Evolutionary conservation across 2,888 invertebrate genomes (phyloP), one percentile per base, ranked within the genome.

Genomic region (Tetramorium bicarinatum): DNA sequence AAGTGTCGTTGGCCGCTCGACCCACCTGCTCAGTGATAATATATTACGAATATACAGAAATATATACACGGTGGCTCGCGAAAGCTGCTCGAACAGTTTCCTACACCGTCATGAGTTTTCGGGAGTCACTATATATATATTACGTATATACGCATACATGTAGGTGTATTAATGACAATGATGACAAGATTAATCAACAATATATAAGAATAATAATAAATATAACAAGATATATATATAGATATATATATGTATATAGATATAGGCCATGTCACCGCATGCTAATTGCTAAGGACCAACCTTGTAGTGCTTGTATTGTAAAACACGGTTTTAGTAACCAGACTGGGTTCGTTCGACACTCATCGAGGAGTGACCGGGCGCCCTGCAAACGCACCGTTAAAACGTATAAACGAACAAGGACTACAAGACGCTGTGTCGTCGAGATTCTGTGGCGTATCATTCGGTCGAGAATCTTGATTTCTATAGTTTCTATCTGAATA

Each of bases 241-340:
- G 52, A 76, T 75, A 80, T 77, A 56, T 80, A 85, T 85, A 56
- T 81, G 75, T 85, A 91, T 89, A 92, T 91, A 92, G 89, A 93
- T 91, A 94, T 93, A 94, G 94, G 94, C 94, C 94, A 94, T 93
- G 93, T 94, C 94, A 94, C 94, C 94, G 92, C 95, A 95, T 95
- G 95, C 95, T 95, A 95, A 92, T 95, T 94, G 93, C 94, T 95
- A 94, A 95, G 93, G 94, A 95, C 95, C 95, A 95, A 95, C 95
- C 95, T 95, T 95, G 94, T 93, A 94, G 94, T 91, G 93, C 94
- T 94, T 94, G 94, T 94, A 77, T 72, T 80, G 94, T 93, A 93
- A 94, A 94, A 94, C 94, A 94, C 93, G 94, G 92, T 93, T 95
- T 94, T 94, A 94, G 94, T 93, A 94, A 95, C 94, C 94, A 94